A percentile compares a stretch with the other conserved stretches of the same genome.
phyloP scores from a whole-genome alignment of 2,113 vertebrate species.

The Hoplias malabaricus region DNA sequence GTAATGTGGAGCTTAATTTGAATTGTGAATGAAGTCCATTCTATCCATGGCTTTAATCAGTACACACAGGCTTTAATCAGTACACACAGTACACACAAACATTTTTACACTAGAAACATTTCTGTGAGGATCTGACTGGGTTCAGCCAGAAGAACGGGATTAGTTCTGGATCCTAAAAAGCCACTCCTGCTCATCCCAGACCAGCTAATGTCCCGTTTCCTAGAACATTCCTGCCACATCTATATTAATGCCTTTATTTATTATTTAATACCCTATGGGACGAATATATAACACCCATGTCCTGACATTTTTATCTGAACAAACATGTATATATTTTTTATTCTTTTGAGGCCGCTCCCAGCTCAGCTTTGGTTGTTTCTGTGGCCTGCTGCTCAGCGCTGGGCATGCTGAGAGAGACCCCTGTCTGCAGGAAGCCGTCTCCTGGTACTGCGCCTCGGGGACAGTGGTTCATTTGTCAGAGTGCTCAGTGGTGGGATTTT shows the following conservation, averaged over 20 bases:
- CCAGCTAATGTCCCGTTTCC: too few relatives aligned
- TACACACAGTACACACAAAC: background rate
- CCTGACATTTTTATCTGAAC: background rate
- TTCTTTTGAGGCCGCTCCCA: constrained; percentile 12
- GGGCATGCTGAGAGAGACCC: constrained; percentile 14
- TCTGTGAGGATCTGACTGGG: too few relatives aligned
- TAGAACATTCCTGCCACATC: too few relatives aligned
- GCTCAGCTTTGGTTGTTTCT: constrained; percentile 65
- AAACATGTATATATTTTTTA: background rate
- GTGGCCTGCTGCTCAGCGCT: constrained; percentile 43
- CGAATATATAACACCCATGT: background rate
- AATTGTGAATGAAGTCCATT: too few relatives aligned
- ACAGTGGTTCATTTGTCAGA: constrained; percentile 64
- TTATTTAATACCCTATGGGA: too few relatives aligned
- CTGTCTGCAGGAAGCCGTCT: constrained; percentile 62
- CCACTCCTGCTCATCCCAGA: too few relatives aligned
- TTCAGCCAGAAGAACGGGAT: too few relatives aligned
- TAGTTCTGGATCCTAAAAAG: too few relatives aligned
- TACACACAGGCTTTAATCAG: too few relatives aligned
- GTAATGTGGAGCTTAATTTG: too few relatives aligned
- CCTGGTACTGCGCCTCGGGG: constrained; percentile 72
- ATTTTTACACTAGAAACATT: background rate
- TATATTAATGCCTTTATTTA: too few relatives aligned
- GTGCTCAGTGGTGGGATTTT: constrained; percentile 27
- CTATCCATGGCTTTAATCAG: too few relatives aligned